Conservation (phyloP, 2,797 vertebrate genomes). For the Brachymystax lenok region DNA sequence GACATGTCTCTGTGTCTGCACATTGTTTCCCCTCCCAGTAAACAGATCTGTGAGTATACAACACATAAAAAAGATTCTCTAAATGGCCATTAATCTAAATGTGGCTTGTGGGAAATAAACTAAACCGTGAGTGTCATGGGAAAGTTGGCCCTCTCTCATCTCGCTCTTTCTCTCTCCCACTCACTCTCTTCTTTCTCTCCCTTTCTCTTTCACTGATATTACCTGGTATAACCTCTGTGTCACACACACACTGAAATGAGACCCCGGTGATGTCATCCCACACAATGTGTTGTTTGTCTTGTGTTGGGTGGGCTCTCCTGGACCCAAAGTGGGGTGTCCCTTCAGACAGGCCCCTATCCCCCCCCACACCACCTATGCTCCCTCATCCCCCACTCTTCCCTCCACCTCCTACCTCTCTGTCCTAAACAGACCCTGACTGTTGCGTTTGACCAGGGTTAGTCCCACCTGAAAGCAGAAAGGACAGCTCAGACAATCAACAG, state of each 20-base stretch:
- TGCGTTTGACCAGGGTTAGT: slow-evolving; percentile 42
- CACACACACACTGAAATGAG: slow-evolving; percentile 30
- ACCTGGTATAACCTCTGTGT: slow-evolving; percentile 40
- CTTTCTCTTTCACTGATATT: slow-evolving; percentile 20
- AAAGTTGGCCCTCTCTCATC: background rate
- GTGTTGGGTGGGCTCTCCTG: slow-evolving; percentile 29
- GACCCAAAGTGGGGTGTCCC: slow-evolving; percentile 7
- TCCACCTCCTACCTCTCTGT: no score
- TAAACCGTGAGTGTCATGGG: background rate
- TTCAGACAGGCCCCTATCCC: background rate
- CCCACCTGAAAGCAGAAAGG: slow-evolving; percentile 49
- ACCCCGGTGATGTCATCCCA: slow-evolving; percentile 44
- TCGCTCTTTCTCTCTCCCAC: background rate
- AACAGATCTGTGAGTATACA: background rate
- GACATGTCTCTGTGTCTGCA: background rate
- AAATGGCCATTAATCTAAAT: background rate
- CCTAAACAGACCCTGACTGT: slow-evolving; percentile 21
- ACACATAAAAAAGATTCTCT: background rate
- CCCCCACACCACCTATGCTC: no score
- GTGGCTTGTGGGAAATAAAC: background rate
- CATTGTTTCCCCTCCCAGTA: background rate
- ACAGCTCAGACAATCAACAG: slow-evolving; percentile 54
- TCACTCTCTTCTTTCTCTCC: background rate
- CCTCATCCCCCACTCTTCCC: no score
- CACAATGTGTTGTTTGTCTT: slow-evolving; percentile 53